Percentiles rank a stretch among this genome's conserved stretches.
Conservation (phyloP, 2,113 vertebrate genomes). For the Neodon shergylaensis region DNA sequence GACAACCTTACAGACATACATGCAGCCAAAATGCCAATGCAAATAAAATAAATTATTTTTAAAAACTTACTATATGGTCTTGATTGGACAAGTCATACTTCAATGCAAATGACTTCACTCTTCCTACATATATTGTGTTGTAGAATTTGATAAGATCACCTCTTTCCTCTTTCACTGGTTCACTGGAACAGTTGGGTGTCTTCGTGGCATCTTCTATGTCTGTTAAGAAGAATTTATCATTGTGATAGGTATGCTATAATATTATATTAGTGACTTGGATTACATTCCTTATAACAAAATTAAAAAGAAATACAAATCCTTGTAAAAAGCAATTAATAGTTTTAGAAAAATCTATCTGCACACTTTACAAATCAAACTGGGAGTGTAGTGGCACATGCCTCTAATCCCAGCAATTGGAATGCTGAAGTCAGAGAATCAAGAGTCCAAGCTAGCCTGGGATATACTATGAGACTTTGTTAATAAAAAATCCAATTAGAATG, state of each 20-base stretch:
- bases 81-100: conserved; percentile 89
- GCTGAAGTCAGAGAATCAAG: not conserved
- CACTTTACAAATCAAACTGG: conserved; percentile 11
- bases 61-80: conserved; percentile 89
- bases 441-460: not conserved
- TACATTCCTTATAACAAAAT: not conserved
- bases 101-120: conserved; percentile 93
- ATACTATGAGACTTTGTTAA: not conserved
- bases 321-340: conserved; percentile 29
- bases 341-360: conserved; percentile 35
- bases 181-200: conserved; percentile 66
- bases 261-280: conserved; percentile 12
- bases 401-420: not conserved
- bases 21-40: not conserved
- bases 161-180: conserved; percentile 86
- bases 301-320: conserved; percentile 30
- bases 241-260: conserved; percentile 35
- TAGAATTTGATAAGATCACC: conserved; percentile 98
- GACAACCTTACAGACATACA: not conserved
- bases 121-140: conserved; percentile 92
- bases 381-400: not conserved
- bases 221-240: conserved; percentile 69
- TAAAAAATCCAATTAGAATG: conserved; percentile 4
- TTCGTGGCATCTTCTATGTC: conserved; percentile 73
- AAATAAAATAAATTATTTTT: not conserved